Evolutionary conservation across 2,113 vertebrate species (phyloP), one percentile per base, ranked within the genome.

Genomic region (Carassius gibelio): DNA sequence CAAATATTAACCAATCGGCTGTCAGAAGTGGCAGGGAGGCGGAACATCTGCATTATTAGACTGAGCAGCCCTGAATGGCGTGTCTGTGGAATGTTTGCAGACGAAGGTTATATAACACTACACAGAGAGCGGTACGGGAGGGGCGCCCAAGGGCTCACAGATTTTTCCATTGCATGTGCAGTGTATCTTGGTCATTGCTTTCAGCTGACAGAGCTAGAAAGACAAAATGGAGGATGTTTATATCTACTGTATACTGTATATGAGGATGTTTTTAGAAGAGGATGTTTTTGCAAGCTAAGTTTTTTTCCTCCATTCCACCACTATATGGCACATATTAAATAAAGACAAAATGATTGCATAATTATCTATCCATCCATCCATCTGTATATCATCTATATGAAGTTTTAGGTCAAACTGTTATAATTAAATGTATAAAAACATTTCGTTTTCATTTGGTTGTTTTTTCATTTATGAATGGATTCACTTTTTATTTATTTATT

Each of bases 91-190:
- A 95, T 93, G 94, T 92, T 92, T 89, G 88, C 94, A 94, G 94
- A 95, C 92, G 55, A 81, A 90, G 91, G 94, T 95, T 95, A 95
- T 95, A 95, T 95, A 95, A 95, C 93, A 86, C 68, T 57, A 85
- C 89, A 84, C 87, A 91, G 89, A 89, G 87, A 90, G 88, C 90
- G 84, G 86, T 88, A 90, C 88, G 90, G 87, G 85, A 81, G 86
- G 84, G 84, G 85, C 55, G 80, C 78, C 86, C 82, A 17, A 59
- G 85, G 88, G 74, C 78, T 84, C 87, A 85, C 82, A 78, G 82
- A 88, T 92, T 94, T 91, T 95, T 95, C 93, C 94, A 92, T 91
- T 90, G 91, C 94, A 91, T 92, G 93, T 90, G 91, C 90, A 78
- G 86, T 93, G 90, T 91, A 91, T 93, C 92, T 90, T 92, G 89